These are phyloP conservation scores for Triplophysa yarkandensis DNA, from an alignment of 2,797 vertebrate species.

Conservation along the genomic window DNA sequence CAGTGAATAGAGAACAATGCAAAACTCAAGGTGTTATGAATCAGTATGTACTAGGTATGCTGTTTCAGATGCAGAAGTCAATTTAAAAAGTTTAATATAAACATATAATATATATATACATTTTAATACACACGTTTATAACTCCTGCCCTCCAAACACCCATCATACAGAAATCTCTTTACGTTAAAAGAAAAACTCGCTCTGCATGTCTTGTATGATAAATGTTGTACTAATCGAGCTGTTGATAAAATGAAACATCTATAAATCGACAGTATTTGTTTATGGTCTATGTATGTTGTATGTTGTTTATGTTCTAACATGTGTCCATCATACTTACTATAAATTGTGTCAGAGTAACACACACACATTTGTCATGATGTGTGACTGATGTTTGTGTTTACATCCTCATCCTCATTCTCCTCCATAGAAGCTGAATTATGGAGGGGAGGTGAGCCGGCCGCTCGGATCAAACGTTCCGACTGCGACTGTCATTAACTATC, in stretches of 20 bases:
- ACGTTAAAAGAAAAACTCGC: neutral
- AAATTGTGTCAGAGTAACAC: constrained; percentile 3
- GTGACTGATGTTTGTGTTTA: constrained; percentile 64
- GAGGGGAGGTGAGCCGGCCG: constrained; percentile 76
- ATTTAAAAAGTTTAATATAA: too few species aligned
- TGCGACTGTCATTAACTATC: constrained; percentile 79
- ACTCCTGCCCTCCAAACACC: too few species aligned
- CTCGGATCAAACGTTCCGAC: constrained; percentile 76
- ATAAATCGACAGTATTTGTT: too few species aligned
- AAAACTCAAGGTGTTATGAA: too few species aligned
- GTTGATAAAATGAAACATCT: too few species aligned
- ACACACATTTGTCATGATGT: constrained; percentile 60
- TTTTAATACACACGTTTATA: too few species aligned
- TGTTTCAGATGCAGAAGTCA: too few species aligned
- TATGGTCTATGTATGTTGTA: too few species aligned
- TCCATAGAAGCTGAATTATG: constrained; percentile 75
- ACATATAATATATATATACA: too few species aligned
- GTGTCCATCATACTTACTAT: constrained; percentile 17
- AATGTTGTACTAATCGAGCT: neutral
- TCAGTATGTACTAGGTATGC: too few species aligned
- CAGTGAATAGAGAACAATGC: too few species aligned
- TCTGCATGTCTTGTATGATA: neutral
- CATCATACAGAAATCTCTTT: too few species aligned
- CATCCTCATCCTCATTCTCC: constrained; percentile 69
- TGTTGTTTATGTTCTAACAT: neutral